These are phyloP conservation scores for Myrmecophaga tridactyla DNA, from an alignment of 2,113 vertebrate genomes.

Conservation along the genomic window DNA sequence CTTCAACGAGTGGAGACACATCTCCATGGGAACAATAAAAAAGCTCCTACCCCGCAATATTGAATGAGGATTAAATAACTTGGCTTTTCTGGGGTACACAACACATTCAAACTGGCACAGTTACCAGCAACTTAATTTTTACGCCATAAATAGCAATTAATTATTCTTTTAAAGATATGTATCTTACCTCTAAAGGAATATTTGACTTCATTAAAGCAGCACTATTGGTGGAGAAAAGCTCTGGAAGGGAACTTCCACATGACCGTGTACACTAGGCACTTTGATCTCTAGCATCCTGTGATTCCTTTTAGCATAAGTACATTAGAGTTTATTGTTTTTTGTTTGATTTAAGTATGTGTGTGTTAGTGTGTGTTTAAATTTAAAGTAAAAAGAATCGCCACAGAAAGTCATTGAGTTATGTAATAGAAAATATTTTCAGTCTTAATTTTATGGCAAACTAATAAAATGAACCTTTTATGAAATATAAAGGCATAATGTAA, in stretches of 20 bases:
- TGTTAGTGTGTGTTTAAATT: not conserved
- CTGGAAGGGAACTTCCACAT: not conserved
- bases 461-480: conserved; percentile 25
- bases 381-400: not conserved
- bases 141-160: not conserved
- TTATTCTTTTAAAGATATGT: not conserved
- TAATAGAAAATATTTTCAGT: not conserved
- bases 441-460: not conserved
- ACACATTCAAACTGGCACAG: too few species aligned
- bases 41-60: too few species aligned
- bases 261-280: not conserved
- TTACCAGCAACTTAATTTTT: not conserved
- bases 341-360: not conserved
- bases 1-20: too few species aligned
- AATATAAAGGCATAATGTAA: not conserved
- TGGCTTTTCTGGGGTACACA: too few species aligned
- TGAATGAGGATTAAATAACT: too few species aligned
- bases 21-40: too few species aligned
- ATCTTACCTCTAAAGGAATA: not conserved
- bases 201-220: not conserved
- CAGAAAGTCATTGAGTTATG: not conserved
- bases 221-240: not conserved
- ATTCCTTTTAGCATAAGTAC: not conserved
- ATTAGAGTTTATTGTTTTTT: not conserved
- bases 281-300: not conserved